Evolutionary conservation across 2,888 invertebrate species (phyloP), one percentile per base, ranked within the genome.

Genomic region (Drosophila mayaguana): DNA sequence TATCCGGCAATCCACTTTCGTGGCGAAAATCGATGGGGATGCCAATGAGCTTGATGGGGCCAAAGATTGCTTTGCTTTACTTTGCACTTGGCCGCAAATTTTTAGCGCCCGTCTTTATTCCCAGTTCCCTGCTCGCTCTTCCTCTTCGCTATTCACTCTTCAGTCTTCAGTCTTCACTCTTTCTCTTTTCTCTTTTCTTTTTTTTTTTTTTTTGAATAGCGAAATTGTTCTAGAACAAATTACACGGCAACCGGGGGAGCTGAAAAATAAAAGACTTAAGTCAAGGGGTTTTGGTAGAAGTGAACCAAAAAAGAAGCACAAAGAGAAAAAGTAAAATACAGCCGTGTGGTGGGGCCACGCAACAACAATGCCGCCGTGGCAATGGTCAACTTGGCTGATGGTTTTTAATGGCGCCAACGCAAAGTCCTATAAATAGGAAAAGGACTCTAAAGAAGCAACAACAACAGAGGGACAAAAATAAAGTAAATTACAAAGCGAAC

Each of bases 1-100:
- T 59, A 78, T 43, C 57, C 72, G 25, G 50, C 66, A 72, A 72
- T 72, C 64, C 75, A 66, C 66, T 69, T 78, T 62, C 61, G 50
- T 61, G 68, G 66, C 79, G 66, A 83, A 88, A 88, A 83, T 88
- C 88, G 88, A 83, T 88, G 69, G 53, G 60, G 68, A 57, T 62
- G 63, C 40, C 55, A 59, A 73, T 67, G 59, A 63, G 59, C 12
- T 42, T 65, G 62, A 75, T 72, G 64, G 55, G 54, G 66, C 74
- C 78, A 57, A 69, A 83, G 80, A 83, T 88, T 82, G 80, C 83
- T 79, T 69, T 80, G 67, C 53, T 67, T 76, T 62, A 74, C 80
- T 77, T 79, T 77, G 75, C 79, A 77, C 69, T 77, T 77, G 78
- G 61, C 56, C 75, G 64, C 62, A 68, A 64, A 59, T 61, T 51